phyloP scores from a whole-genome alignment of 2,797 vertebrate species.

The Toxotes lorentzi region DNA sequence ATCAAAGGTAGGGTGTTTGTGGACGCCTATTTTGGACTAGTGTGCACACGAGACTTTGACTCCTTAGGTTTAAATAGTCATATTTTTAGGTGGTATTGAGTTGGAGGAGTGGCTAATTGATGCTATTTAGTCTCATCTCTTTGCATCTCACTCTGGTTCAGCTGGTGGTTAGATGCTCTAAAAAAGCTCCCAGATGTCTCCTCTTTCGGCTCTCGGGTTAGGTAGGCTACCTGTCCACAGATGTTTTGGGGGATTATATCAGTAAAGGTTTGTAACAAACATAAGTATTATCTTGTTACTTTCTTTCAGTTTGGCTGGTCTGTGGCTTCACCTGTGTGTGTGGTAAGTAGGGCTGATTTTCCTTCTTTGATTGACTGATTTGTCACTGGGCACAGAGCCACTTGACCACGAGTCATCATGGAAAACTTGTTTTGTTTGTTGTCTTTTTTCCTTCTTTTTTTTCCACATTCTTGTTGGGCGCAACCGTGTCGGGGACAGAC shows the following conservation, averaged over 20 bases:
- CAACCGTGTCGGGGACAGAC: no score
- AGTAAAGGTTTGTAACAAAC: background rate
- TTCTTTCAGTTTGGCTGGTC: constrained; percentile 18
- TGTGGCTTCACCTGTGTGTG: background rate
- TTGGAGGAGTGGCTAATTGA: background rate
- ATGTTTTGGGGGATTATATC: background rate
- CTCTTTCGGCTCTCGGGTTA: background rate
- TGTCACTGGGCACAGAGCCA: no score
- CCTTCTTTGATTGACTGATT: background rate
- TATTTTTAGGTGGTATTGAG: background rate
- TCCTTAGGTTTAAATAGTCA: background rate
- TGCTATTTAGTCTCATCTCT: background rate
- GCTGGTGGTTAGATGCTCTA: background rate
- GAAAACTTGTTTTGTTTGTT: no score
- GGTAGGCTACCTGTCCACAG: background rate
- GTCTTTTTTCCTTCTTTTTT: no score
- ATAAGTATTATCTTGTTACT: background rate
- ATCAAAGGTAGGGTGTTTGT: no score
- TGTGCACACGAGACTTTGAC: no score
- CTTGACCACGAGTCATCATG: background rate
- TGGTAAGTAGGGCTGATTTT: constrained; percentile 25
- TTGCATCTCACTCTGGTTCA: background rate
- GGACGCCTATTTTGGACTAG: no score
- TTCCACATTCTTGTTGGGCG: no score
- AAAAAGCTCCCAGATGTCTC: background rate